Evolutionary conservation across 2,888 invertebrate species (phyloP).

Genomic region (Elegia similella): DNA sequence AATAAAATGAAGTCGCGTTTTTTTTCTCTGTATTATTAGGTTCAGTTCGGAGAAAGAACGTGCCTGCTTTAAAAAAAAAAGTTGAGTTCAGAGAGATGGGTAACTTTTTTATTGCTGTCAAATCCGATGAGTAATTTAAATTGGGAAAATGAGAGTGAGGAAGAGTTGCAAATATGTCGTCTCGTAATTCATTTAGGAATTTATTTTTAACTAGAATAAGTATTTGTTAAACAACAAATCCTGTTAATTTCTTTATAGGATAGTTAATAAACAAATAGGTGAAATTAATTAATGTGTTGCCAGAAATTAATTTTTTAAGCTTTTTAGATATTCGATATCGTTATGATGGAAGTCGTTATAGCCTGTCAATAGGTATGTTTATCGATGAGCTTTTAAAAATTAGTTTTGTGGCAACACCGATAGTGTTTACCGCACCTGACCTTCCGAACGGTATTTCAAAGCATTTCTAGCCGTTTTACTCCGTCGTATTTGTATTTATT

Average conservation of each 20-base stretch:
- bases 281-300: background rate
- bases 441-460: slow-evolving; percentile 5
- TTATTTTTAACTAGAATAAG: slow-evolving; percentile 21
- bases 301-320: background rate
- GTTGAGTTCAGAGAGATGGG: background rate
- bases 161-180: background rate
- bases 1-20: background rate
- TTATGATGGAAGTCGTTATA: background rate
- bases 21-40: background rate
- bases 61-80: slow-evolving; percentile 9
- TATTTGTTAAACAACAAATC: slow-evolving; percentile 21
- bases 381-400: background rate
- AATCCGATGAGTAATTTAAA: background rate
- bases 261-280: slow-evolving; percentile 16
- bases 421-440: slow-evolving; percentile 14
- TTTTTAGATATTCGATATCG: background rate
- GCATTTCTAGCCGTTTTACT: slow-evolving; percentile 8
- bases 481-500: background rate
- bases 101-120: background rate
- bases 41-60: background rate
- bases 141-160: background rate
- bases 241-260: slow-evolving; percentile 26
- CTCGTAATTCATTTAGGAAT: slow-evolving; percentile 15
- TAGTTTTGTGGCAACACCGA: background rate
- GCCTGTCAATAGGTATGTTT: background rate